Percentiles rank a stretch among this genome's conserved stretches.
phyloP scores from a whole-genome alignment of 2,888 invertebrate species.

The Phyllotreta cruciferae region DNA sequence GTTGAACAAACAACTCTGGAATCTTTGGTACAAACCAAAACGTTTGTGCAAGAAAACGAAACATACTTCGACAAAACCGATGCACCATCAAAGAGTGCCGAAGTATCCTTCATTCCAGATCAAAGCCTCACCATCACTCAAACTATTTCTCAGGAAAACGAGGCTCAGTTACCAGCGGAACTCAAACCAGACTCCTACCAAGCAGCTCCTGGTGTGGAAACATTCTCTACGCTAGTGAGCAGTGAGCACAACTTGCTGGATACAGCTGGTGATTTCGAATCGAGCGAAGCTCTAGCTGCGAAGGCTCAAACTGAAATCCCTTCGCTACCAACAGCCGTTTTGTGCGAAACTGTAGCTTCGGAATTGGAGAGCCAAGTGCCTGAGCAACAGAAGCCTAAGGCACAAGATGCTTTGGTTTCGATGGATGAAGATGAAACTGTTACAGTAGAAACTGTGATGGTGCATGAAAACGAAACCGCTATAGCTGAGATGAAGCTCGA shows the following conservation, averaged over 20 bases:
- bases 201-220: slow-evolving; percentile 55
- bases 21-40: slow-evolving; percentile 59
- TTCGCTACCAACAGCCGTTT: slow-evolving; percentile 57
- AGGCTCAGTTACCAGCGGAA: slow-evolving; percentile 54
- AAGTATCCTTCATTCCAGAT: slow-evolving; percentile 58
- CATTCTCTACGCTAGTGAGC: slow-evolving; percentile 62
- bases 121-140: slow-evolving; percentile 62
- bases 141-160: slow-evolving; percentile 62
- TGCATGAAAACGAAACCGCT: slow-evolving; percentile 62
- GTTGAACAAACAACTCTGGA: slow-evolving; percentile 61
- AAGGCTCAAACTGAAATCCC: slow-evolving; percentile 55
- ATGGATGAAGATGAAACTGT: slow-evolving; percentile 60
- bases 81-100: slow-evolving; percentile 58
- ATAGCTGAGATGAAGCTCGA: slow-evolving; percentile 49
- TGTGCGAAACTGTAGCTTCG: slow-evolving; percentile 60
- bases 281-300: slow-evolving; percentile 50
- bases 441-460: slow-evolving; percentile 59
- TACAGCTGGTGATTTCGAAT: slow-evolving; percentile 55
- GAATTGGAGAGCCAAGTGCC: slow-evolving; percentile 58
- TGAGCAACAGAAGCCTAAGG: slow-evolving; percentile 52
- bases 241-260: slow-evolving; percentile 60
- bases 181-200: slow-evolving; percentile 54
- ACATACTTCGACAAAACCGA: slow-evolving; percentile 56
- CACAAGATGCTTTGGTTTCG: slow-evolving; percentile 57
- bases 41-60: slow-evolving; percentile 58